Evolutionary conservation across 2,888 invertebrate genomes (phyloP), one percentile per base, ranked within the genome.

Genomic region (Priocnemis perturbator): DNA sequence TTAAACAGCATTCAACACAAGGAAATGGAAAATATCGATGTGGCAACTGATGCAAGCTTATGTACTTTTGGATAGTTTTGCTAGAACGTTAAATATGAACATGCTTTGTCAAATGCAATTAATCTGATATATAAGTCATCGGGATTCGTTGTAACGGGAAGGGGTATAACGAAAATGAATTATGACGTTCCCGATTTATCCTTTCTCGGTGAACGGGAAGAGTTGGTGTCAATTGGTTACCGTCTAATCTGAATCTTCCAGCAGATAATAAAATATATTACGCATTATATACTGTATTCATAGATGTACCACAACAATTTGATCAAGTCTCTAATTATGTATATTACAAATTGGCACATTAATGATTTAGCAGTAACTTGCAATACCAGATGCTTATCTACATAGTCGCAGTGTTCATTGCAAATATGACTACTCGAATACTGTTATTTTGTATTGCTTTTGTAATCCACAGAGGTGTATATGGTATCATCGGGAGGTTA

Each of bases 251-350:
- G 68, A 17, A 23, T 45, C 21, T 64, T 68, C 50, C 55, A 64
- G 61, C 9, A 17, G 44, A 53, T 64, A 30, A 9, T 47, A 55
- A 20, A 61, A 19, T 76, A 62, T 60, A 63, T 55, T 62, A 50
- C 17, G 47, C 48, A 62, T 58, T 63, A 55, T 55, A 30, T 45
- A 56, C 17, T 62, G 48, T 5, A 62, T 17, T 66, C 50, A 48
- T 44, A 53, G 56, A n/a, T 53, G 60, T n/a, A 48, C 15, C 47
- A 52, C 2, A 9, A 37, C 11, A 37, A 7, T 37, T 37, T 11
- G 37, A 37, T 37, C 14, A 37, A 37, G 4, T 37, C 37, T 37
- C 4, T 11, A n/a, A 11, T 56, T 56, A 21, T 26, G 9, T 37
- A 17, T 17, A 30, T 26, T 30, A 30, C n/a, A 2, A 56, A 56